Evolutionary conservation across 2,797 vertebrate genomes (phyloP).

Genomic region (Platyrinchus mystaceus): DNA sequence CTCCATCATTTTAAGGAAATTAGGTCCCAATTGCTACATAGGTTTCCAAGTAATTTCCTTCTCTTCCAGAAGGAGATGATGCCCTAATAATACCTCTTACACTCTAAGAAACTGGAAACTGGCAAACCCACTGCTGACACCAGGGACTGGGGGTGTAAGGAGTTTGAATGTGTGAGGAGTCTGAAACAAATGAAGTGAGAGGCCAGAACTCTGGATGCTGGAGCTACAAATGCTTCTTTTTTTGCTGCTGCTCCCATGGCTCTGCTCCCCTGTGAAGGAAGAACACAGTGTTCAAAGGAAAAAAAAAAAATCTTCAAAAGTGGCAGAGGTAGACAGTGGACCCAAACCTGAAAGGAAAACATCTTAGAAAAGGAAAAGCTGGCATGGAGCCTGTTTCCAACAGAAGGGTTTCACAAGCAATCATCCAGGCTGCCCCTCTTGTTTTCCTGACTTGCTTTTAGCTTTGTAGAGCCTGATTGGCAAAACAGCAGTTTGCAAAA

Average conservation of each 20-base stretch:
- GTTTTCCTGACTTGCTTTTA: slow-evolving; percentile 45
- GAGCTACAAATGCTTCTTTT: background rate
- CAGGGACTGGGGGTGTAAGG: background rate
- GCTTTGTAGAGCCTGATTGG: background rate
- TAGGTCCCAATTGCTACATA: background rate
- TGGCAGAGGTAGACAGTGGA: slow-evolving; percentile 22
- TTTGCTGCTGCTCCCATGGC: background rate
- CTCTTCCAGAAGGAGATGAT: background rate
- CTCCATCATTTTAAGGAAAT: background rate
- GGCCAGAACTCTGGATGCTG: background rate
- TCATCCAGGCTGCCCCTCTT: slow-evolving; percentile 42
- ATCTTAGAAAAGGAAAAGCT: slow-evolving; percentile 35
- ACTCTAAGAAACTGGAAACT: slow-evolving; percentile 3
- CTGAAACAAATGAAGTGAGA: background rate
- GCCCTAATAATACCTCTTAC: background rate
- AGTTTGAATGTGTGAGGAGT: background rate
- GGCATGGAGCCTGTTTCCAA: slow-evolving; percentile 30
- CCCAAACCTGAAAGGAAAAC: slow-evolving; percentile 42
- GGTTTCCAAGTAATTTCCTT: slow-evolving; percentile 14
- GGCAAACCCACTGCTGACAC: background rate
- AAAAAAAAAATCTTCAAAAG: slow-evolving; percentile 45
- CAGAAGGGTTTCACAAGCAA: slow-evolving; percentile 37
- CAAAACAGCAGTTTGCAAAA: slow-evolving; percentile 23
- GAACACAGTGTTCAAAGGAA: slow-evolving; percentile 30
- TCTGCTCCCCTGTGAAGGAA: background rate